Conservation (phyloP, 1,140 invertebrate species). For the Aphis craccivora region DNA sequence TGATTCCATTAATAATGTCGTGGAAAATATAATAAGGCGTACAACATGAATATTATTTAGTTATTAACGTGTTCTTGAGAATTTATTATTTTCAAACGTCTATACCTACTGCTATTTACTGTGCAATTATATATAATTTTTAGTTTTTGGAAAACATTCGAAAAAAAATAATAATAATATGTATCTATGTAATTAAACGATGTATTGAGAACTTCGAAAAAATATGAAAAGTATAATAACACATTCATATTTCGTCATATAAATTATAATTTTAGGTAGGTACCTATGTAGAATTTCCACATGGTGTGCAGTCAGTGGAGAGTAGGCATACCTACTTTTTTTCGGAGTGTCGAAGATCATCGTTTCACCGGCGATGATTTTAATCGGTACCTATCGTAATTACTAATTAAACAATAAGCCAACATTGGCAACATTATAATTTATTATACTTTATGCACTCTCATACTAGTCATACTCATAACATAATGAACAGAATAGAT, state of each 20-base stretch:
- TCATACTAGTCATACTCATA: neutral
- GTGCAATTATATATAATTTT: neutral
- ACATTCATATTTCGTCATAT: neutral
- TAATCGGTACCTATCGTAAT: neutral
- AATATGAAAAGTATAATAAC: neutral
- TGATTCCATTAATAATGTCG: neutral
- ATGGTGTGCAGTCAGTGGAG: neutral
- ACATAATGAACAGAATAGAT: neutral
- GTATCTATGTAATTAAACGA: neutral
- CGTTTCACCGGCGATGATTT: neutral
- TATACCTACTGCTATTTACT: neutral
- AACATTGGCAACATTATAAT: conserved; percentile 6
- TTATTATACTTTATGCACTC: neutral
- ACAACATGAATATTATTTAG: neutral
- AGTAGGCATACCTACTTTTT: neutral
- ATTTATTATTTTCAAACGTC: neutral
- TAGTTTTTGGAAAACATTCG: neutral
- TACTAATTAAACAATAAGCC: conserved; percentile 11
- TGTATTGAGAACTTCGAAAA: neutral
- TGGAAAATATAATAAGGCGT: neutral
- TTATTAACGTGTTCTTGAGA: neutral
- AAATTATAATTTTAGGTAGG: neutral
- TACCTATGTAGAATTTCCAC: neutral
- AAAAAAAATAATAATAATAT: neutral
- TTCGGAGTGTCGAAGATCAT: neutral